Evolutionary conservation across 2,888 invertebrate genomes (phyloP).

Genomic region (Drosophila buzzatii): DNA sequence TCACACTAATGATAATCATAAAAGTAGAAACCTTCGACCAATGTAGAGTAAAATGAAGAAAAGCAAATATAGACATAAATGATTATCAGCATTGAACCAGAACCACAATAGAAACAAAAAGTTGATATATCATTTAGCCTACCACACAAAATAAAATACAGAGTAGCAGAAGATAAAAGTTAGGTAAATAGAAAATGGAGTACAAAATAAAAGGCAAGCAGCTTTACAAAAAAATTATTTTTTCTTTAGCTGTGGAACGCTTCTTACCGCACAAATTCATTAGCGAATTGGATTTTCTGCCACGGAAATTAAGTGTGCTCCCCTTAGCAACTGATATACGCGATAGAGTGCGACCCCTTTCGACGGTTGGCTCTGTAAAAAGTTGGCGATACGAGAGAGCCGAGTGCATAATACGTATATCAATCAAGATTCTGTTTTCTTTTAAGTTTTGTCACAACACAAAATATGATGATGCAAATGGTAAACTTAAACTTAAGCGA

Average conservation of each 20-base stretch:
- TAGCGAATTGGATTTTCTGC: slow-evolving; percentile 96
- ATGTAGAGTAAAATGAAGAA: not conserved
- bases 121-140: slow-evolving; percentile 12
- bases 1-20: slow-evolving; percentile 16
- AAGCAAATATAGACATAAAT: slow-evolving; percentile 12
- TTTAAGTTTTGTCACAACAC: slow-evolving; percentile 39
- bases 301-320: slow-evolving; percentile 94
- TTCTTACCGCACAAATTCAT: slow-evolving; percentile 98
- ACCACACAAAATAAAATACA: slow-evolving; percentile 37
- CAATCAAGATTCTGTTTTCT: slow-evolving; percentile 43
- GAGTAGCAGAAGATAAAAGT: slow-evolving; percentile 38
- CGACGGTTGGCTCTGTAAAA: slow-evolving; percentile 86
- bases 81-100: slow-evolving; percentile 19
- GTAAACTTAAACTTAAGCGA: slow-evolving; percentile 46
- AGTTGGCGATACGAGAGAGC: slow-evolving; percentile 56
- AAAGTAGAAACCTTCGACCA: slow-evolving; percentile 1
- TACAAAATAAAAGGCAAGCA: slow-evolving; percentile 65
- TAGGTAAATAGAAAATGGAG: slow-evolving; percentile 38
- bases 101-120: slow-evolving; percentile 11
- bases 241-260: slow-evolving; percentile 73
- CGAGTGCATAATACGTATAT: slow-evolving; percentile 53
- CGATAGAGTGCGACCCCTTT: slow-evolving; percentile 87
- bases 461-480: slow-evolving; percentile 27
- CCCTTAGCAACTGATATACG: slow-evolving; percentile 92
- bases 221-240: slow-evolving; percentile 39